These are phyloP conservation scores for Chionoecetes opilio DNA, from an alignment of 1,140 invertebrate genomes.

Conservation along the genomic window DNA sequence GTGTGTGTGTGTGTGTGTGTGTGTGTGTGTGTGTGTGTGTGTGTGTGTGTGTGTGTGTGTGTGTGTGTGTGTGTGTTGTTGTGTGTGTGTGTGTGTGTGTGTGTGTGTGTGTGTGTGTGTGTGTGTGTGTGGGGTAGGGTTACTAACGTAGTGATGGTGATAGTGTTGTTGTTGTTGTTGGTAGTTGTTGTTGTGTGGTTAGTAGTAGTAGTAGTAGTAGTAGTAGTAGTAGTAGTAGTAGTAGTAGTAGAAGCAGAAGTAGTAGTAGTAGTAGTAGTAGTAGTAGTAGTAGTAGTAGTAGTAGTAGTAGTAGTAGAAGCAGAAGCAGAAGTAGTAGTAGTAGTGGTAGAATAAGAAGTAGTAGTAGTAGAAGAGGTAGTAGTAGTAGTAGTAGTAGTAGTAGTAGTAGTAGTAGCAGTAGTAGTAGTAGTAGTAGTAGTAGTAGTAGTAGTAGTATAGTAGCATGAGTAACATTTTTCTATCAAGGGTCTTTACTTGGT, in stretches of 20 bases:
- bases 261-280: constrained; percentile 4
- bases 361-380: background rate
- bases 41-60: too few species aligned
- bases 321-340: background rate
- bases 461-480: too few species aligned
- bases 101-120: too few species aligned
- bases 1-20: too few species aligned
- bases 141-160: too few species aligned
- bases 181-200: background rate
- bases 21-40: too few species aligned
- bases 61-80: too few species aligned
- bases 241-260: constrained; percentile 1
- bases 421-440: background rate
- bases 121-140: too few species aligned
- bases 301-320: background rate
- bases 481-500: too few species aligned
- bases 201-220: constrained; percentile 16
- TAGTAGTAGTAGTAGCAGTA: background rate
- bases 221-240: constrained; percentile 30
- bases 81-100: too few species aligned
- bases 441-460: background rate
- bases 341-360: background rate
- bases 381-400: background rate
- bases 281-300: constrained; percentile 4
- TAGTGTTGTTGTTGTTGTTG: too few species aligned